Percentiles rank a stretch among this genome's conserved stretches.
These are phyloP conservation scores for Rhabdomys dilectus DNA, from an alignment of 2,113 vertebrate genomes.

Conservation along the genomic window DNA sequence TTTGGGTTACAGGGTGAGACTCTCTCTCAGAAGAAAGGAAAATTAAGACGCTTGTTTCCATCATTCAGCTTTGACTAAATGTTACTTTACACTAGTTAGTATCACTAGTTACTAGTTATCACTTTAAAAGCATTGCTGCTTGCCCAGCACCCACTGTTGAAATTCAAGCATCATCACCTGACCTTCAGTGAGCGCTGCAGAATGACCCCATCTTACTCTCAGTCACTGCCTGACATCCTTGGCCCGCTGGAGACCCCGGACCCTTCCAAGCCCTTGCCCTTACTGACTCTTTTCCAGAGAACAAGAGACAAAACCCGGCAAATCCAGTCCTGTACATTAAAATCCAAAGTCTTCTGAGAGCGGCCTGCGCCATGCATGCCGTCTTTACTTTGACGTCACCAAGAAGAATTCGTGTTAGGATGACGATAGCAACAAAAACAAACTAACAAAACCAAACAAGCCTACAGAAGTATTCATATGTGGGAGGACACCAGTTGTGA, in stretches of 20 bases:
- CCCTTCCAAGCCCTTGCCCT: not conserved
- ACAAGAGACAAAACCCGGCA: not conserved
- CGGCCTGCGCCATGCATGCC: not conserved
- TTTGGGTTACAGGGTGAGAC: not conserved
- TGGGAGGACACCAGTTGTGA: not conserved
- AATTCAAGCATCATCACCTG: not conserved
- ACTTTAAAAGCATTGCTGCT: not conserved
- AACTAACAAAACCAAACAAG: not conserved
- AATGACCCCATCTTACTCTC: not conserved
- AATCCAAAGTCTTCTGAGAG: not conserved
- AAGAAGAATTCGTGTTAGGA: not conserved
- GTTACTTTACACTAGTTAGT: not conserved
- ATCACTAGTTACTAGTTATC: not conserved
- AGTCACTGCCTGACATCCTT: not conserved
- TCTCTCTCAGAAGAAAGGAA: not conserved
- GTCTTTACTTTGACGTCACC: not conserved
- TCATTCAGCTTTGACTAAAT: not conserved
- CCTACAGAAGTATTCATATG: not conserved
- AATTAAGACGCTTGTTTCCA: not conserved
- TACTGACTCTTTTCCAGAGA: not conserved
- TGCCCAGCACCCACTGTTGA: not conserved
- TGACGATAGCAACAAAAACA: not conserved
- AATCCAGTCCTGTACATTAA: not conserved
- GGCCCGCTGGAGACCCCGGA: not conserved
- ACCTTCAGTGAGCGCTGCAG: not conserved